Base-by-base conservation (phyloP, 2,797 vertebrate genomes). In the Vireo griseus region DNA sequence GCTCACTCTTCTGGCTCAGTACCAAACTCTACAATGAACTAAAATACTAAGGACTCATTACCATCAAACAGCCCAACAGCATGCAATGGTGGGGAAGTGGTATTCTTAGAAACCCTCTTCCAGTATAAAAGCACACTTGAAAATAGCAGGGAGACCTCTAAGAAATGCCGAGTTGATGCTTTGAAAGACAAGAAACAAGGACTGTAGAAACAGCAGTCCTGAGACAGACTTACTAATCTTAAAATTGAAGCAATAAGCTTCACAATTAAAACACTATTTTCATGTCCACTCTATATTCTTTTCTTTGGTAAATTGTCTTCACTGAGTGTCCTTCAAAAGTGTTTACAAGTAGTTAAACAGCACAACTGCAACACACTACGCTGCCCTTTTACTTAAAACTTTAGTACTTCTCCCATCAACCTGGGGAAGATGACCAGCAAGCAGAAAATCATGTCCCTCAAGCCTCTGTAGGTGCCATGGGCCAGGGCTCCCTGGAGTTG, bases 1-100 rank as follows among this genome's bases (percentile, higher is more conserved):
- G 57, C 61, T 95, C 22, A 4, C n/a, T 76, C 77, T 84, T 73
- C 76, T 5, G 4, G 83, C 45, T 52, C 42, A 28, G 17, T 40
- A 74, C 10, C 40, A 67, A 67, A 92, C 86, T 79, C 71, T 50
- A 45, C 63, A 90, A 79, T 94, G 82, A 95, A 79, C 57, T 39
- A 31, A 76, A 95, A 86, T 79, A 91, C 52, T 59, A 94, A 47
- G 35, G 35, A 52, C 39, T 85, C 68, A 35, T 29, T 82, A 57
- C 37, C 44, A 66, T 21, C 80, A 63, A 55, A 59, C 40, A 81
- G 20, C 29, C 61, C 0, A 1, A 78, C 31, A 88, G 31, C 21
- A n/a, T 2, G 40, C 3, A 3, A 28, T 11, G 52, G 31, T 25
- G 55, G 33, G 37, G 13, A 84, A 83, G 17, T 6, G 59, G 42